These are phyloP conservation scores for Halcyon leucocephala DNA, from an alignment of 2,797 vertebrate species.

Conservation along the genomic window DNA sequence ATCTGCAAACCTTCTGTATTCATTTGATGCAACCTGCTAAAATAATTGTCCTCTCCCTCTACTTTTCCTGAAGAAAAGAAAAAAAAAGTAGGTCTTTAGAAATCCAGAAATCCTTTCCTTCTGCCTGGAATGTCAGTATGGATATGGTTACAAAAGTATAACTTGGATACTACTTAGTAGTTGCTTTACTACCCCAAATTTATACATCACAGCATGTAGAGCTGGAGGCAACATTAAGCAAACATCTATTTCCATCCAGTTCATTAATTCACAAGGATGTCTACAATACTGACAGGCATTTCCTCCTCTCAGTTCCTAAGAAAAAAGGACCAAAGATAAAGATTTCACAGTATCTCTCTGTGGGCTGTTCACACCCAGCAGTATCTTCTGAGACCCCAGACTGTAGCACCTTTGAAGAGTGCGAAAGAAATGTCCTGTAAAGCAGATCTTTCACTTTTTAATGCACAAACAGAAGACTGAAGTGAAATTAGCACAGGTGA, in stretches of 20 bases:
- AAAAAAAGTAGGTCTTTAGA: background rate
- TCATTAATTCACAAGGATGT: background rate
- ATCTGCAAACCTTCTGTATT: background rate
- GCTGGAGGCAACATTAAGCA: background rate
- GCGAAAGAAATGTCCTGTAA: background rate
- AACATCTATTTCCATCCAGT: background rate
- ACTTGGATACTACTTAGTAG: background rate
- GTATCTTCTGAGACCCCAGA: background rate
- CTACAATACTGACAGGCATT: background rate
- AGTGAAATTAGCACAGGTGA: background rate
- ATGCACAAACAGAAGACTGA: background rate
- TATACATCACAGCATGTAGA: background rate
- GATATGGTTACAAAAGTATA: fast-evolving
- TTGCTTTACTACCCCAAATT: background rate
- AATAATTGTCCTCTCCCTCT: background rate
- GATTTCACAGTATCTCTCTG: background rate
- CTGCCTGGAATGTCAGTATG: background rate
- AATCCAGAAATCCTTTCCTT: background rate
- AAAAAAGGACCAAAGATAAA: background rate
- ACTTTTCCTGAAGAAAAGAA: background rate
- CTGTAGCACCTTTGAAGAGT: background rate
- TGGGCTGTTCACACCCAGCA: background rate
- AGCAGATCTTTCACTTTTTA: background rate
- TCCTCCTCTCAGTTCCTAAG: background rate
- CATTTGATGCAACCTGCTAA: background rate